phyloP scores from a whole-genome alignment of 2,888 invertebrate genomes.

The Melanargia galathea region DNA sequence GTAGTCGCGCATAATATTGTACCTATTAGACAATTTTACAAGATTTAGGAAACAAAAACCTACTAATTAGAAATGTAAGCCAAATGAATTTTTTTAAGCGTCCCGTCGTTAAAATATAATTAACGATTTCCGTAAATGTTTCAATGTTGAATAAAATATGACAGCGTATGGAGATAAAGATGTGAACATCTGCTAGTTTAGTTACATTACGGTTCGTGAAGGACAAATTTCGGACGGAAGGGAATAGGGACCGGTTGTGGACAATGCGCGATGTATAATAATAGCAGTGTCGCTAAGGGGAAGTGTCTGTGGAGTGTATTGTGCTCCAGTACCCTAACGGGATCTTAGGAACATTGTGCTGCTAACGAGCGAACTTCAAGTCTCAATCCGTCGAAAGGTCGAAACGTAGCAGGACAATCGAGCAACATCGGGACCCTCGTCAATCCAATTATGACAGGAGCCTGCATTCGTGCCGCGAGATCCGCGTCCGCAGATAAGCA shows the following conservation, averaged over 20 bases:
- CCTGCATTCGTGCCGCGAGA: constrained; percentile 42
- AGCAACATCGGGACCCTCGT: constrained; percentile 58
- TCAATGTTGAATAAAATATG: not conserved
- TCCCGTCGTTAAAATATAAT: not conserved
- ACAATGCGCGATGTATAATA: constrained; percentile 63
- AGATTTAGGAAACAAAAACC: not conserved
- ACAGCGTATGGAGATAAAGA: not conserved
- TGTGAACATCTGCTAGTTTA: constrained; percentile 21
- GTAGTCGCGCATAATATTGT: not conserved
- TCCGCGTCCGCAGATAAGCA: constrained; percentile 44
- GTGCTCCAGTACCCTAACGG: constrained; percentile 58
- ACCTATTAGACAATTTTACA: not conserved
- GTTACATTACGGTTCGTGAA: constrained; percentile 25
- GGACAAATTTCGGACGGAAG: constrained; percentile 45
- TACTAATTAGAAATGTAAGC: not conserved
- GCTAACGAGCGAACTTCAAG: constrained; percentile 60
- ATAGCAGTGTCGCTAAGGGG: constrained; percentile 62
- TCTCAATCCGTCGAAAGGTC: constrained; percentile 54
- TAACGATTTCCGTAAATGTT: not conserved
- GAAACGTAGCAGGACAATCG: constrained; percentile 62
- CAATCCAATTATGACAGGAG: constrained; percentile 60
- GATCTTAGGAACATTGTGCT: constrained; percentile 41
- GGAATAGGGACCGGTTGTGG: constrained; percentile 49
- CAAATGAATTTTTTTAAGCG: not conserved
- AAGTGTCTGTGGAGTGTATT: constrained; percentile 48